A percentile compares a stretch with the other conserved stretches of the same genome.
Conservation (phyloP, 1,140 invertebrate genomes). For the Parasteatoda tepidariorum region DNA sequence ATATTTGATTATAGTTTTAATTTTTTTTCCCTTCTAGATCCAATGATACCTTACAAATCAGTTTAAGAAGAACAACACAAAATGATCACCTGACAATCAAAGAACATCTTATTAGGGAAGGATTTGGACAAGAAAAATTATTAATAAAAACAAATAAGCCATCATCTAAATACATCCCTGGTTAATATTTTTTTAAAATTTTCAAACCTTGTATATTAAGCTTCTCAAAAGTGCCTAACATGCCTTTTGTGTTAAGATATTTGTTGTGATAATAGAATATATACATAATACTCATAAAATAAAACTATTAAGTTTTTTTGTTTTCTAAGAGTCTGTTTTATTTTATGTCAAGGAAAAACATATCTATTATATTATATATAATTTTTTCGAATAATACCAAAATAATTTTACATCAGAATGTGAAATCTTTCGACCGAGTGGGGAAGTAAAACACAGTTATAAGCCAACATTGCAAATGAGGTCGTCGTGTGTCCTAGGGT, state of each 20-base stretch:
- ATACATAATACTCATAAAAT: background rate
- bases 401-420: too few relatives aligned
- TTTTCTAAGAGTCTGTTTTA: background rate
- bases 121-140: background rate
- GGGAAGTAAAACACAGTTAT: background rate
- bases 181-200: background rate
- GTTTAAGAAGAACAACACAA: background rate
- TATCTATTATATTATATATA: background rate
- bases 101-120: constrained; percentile 2
- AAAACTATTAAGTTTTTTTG: background rate
- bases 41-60: background rate
- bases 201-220: background rate
- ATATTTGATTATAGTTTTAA: background rate
- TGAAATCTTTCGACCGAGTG: too few relatives aligned
- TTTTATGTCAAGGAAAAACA: background rate
- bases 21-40: background rate
- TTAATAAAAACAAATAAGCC: background rate
- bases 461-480: background rate
- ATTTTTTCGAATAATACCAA: background rate
- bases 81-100: background rate
- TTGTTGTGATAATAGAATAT: background rate
- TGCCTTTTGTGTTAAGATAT: background rate
- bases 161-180: constrained; percentile 11
- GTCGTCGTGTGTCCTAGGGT: background rate
- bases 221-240: background rate